Conservation (phyloP, 2,797 vertebrate species). For the Epinephelus coioides region DNA sequence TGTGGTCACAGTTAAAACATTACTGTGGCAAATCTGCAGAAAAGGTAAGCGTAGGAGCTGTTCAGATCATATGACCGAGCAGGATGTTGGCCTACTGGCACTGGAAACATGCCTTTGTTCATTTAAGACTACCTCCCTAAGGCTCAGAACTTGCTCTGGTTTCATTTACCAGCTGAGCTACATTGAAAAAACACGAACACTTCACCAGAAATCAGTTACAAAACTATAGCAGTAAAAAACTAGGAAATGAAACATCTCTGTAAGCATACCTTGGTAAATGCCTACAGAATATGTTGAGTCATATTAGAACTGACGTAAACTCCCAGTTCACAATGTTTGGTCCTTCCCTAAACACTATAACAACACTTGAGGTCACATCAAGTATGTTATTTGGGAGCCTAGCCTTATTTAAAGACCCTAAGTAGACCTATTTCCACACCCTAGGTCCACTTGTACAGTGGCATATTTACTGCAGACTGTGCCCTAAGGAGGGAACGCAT, state of each 20-base stretch:
- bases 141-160: neutral
- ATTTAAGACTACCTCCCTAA: neutral
- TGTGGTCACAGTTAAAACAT: neutral
- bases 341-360: too few species aligned
- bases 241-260: neutral
- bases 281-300: neutral
- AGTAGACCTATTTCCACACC: too few species aligned
- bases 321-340: too few species aligned
- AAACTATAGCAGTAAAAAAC: neutral
- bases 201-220: neutral
- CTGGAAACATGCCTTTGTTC: neutral
- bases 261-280: neutral
- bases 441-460: too few species aligned
- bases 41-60: neutral
- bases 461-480: too few species aligned
- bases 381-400: too few species aligned
- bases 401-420: too few species aligned
- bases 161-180: neutral
- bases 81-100: neutral
- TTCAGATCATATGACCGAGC: neutral
- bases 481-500: too few species aligned
- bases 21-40: neutral
- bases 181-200: neutral
- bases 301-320: neutral
- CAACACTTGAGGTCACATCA: too few species aligned